phyloP scores from a whole-genome alignment of 2,888 invertebrate genomes.

The Bugula neritina region DNA sequence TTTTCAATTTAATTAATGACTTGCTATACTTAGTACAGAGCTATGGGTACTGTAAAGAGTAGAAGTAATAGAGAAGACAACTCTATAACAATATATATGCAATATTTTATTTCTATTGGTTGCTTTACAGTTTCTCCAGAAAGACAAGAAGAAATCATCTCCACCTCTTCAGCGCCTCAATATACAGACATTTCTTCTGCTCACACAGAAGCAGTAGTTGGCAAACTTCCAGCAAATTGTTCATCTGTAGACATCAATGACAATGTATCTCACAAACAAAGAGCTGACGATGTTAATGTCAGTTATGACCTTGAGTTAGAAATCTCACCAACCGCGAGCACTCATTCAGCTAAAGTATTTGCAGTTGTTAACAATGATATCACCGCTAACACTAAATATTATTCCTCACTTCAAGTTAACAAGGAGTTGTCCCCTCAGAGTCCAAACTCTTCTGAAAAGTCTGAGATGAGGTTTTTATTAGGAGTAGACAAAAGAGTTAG shows the following conservation, averaged over 20 bases:
- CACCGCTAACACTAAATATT: not conserved
- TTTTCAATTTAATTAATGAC: no score
- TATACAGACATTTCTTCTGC: no score
- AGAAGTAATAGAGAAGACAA: no score
- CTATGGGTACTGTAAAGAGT: no score
- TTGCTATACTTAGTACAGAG: no score
- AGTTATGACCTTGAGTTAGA: not conserved
- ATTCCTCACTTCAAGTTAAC: not conserved
- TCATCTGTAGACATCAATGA: not conserved
- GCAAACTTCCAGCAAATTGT: not conserved
- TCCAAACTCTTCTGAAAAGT: not conserved
- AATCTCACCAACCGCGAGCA: not conserved
- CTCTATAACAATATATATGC: no score
- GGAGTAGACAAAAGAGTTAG: constrained; percentile 5
- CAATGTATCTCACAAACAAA: not conserved
- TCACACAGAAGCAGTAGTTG: not conserved
- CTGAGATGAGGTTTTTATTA: constrained; percentile 1
- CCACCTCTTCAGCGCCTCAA: no score
- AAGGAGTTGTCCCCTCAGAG: not conserved
- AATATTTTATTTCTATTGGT: no score
- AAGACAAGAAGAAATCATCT: no score
- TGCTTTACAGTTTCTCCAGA: no score
- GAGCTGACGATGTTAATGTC: not conserved
- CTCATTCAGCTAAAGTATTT: not conserved
- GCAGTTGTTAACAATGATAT: not conserved